Percentiles rank a stretch among this genome's conserved stretches.
Conservation (phyloP, 2,888 invertebrate genomes). For the Hydriomena furcata region DNA sequence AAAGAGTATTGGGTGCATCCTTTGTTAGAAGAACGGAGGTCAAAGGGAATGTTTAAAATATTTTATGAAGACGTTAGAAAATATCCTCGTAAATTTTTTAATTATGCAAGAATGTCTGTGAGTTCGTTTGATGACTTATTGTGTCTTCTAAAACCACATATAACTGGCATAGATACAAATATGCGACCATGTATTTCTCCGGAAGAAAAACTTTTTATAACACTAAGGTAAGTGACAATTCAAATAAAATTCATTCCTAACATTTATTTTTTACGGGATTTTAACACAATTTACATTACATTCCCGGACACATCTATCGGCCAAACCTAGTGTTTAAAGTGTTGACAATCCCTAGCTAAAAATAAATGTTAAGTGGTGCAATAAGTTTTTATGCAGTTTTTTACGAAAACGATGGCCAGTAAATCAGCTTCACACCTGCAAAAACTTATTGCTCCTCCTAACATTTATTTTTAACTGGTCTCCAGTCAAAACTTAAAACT, state of each 20-base stretch:
- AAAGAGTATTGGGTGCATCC: constrained; percentile 34
- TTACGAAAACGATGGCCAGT: too few species aligned
- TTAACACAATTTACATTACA: too few species aligned
- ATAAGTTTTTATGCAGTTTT: too few species aligned
- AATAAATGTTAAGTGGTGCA: too few species aligned
- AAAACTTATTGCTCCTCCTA: too few species aligned
- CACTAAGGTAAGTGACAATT: constrained; percentile 31
- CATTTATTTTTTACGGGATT: constrained; percentile 15
- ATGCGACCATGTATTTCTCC: constrained; percentile 32
- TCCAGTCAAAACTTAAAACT: too few species aligned
- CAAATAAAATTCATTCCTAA: constrained; percentile 4
- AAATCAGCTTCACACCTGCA: too few species aligned
- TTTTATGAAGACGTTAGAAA: constrained; percentile 31
- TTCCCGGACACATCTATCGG: too few species aligned
- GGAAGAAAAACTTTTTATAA: constrained; percentile 33
- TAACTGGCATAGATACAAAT: constrained; percentile 30
- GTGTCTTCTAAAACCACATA: constrained; percentile 29
- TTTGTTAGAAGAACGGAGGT: constrained; percentile 31
- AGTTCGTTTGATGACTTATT: constrained; percentile 33
- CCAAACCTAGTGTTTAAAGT: too few species aligned
- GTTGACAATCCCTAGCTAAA: too few species aligned
- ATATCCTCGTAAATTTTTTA: constrained; percentile 31
- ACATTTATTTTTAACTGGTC: too few species aligned
- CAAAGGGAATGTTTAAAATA: constrained; percentile 33
- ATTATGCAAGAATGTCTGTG: constrained; percentile 33